A percentile compares a stretch with the other conserved stretches of the same genome.
These are phyloP conservation scores for Pollenia griseotomentosa DNA, from an alignment of 2,888 invertebrate species.

Conservation along the genomic window DNA sequence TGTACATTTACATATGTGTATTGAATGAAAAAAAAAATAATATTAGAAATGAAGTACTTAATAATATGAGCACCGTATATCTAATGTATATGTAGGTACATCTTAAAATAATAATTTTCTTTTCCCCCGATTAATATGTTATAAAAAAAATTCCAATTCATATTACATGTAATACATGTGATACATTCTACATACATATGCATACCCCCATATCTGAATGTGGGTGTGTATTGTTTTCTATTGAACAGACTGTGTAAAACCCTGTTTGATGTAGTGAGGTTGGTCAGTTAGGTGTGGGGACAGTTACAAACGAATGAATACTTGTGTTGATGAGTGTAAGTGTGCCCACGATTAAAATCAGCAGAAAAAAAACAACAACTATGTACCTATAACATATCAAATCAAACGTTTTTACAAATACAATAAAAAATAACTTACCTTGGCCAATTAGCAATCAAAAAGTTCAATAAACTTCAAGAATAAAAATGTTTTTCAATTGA, in stretches of 20 bases:
- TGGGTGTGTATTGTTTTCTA: not conserved
- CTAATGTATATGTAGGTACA: too few species aligned
- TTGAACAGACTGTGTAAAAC: not conserved
- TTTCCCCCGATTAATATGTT: too few species aligned
- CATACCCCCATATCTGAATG: not conserved
- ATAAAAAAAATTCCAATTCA: too few species aligned
- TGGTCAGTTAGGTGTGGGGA: conserved; percentile 47
- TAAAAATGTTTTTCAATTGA: not conserved
- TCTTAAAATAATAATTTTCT: too few species aligned
- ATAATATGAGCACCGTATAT: too few species aligned
- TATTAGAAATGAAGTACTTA: too few species aligned
- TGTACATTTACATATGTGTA: too few species aligned
- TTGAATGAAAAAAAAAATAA: too few species aligned
- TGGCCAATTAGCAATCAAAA: conserved; percentile 43
- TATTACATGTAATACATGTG: too few species aligned
- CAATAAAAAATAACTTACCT: conserved; percentile 57
- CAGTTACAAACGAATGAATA: not conserved
- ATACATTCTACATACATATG: too few species aligned
- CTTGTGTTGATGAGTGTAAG: not conserved
- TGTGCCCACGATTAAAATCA: not conserved
- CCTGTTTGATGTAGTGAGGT: conserved; percentile 8
- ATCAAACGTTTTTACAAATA: not conserved
- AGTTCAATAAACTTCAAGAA: conserved; percentile 61
- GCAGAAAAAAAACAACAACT: conserved; percentile 8
- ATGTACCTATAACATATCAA: not conserved